These are phyloP conservation scores for Lonchura striata DNA, from an alignment of 2,113 vertebrate genomes.

Conservation along the genomic window DNA sequence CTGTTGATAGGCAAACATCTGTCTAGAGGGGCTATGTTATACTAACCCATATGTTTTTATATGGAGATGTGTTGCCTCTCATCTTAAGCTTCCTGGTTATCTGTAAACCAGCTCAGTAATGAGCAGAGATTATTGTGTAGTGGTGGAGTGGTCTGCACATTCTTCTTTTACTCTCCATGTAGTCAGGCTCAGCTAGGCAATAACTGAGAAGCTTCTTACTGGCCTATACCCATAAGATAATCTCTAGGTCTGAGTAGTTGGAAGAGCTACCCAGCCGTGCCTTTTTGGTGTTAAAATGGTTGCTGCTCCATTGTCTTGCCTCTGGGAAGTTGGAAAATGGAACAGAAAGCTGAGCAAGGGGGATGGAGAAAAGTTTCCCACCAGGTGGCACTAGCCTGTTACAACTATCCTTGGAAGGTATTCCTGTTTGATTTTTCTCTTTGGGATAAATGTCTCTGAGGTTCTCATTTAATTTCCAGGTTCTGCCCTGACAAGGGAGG, in stretches of 20 bases:
- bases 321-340: background rate
- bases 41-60: background rate
- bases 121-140: background rate
- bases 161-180: background rate
- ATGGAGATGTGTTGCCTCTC: background rate
- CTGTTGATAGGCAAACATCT: background rate
- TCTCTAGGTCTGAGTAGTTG: background rate
- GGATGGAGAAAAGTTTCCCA: background rate
- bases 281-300: background rate
- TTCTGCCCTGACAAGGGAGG: conserved; percentile 42
- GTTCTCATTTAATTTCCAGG: conserved; percentile 24
- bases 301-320: background rate
- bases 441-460: background rate
- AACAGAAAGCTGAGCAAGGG: background rate
- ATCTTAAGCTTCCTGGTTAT: background rate
- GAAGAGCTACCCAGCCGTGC: background rate
- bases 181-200: background rate
- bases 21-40: background rate
- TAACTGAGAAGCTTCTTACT: background rate
- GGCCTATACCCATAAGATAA: background rate
- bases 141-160: background rate
- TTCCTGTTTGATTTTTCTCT: background rate
- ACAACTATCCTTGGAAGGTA: background rate
- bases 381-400: conserved; percentile 42
- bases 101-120: background rate